phyloP scores from a whole-genome alignment of 2,888 invertebrate species.

The Dicranocentrus wangi region DNA sequence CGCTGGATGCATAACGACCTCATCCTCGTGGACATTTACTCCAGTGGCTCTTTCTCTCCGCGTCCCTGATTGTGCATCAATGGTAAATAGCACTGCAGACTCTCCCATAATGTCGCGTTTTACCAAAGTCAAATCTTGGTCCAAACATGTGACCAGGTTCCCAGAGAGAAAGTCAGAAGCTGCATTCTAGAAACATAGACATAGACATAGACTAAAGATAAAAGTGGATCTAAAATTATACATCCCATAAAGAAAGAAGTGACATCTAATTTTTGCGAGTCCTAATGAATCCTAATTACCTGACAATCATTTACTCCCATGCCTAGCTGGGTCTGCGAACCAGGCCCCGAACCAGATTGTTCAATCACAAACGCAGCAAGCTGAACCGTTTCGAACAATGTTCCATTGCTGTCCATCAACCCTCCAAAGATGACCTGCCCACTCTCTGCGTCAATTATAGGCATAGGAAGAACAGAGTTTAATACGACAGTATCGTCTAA shows the following conservation, averaged over 20 bases:
- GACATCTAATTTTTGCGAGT: too few species aligned
- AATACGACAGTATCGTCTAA: constrained; percentile 53
- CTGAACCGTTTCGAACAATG: constrained; percentile 65
- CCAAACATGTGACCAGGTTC: constrained; percentile 25
- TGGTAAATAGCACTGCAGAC: constrained; percentile 26
- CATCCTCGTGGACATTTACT: too few species aligned
- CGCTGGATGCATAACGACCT: too few species aligned
- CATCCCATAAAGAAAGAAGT: too few species aligned
- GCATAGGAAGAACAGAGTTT: constrained; percentile 37
- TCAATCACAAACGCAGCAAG: constrained; percentile 60
- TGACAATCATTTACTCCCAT: not conserved
- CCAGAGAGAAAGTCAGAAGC: not conserved
- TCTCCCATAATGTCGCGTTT: not conserved
- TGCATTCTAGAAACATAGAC: not conserved
- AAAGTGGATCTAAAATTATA: not conserved
- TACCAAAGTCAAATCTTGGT: constrained; percentile 13
- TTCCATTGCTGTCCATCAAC: constrained; percentile 66
- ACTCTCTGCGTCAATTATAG: constrained; percentile 41
- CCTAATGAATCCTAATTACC: too few species aligned
- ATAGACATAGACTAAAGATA: not conserved
- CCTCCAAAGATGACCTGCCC: constrained; percentile 67
- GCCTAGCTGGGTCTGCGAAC: too few species aligned
- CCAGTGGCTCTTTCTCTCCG: too few species aligned
- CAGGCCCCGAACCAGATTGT: too few species aligned
- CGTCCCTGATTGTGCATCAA: not conserved